Conservation (phyloP, 2,797 vertebrate genomes). For the Gambelia wislizenii region DNA sequence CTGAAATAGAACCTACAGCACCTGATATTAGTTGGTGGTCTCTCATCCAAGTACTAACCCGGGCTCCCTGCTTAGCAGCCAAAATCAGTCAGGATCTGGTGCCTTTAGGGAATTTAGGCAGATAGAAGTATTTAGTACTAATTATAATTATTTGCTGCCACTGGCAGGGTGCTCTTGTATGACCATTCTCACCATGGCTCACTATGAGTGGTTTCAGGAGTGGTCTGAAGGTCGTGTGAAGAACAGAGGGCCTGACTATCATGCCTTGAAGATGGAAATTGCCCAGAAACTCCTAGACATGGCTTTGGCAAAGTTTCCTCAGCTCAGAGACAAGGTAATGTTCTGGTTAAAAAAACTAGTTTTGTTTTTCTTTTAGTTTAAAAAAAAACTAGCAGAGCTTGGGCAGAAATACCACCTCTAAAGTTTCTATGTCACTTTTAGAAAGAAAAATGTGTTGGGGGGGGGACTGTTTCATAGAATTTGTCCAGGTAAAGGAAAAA, state of each 20-base stretch:
- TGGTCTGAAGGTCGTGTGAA: constrained; percentile 83
- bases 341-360: too few relatives aligned
- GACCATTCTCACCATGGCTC: constrained; percentile 89
- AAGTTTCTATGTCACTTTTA: background rate
- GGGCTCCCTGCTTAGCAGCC: too few relatives aligned
- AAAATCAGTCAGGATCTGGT: too few relatives aligned
- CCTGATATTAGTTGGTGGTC: too few relatives aligned
- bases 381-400: too few relatives aligned
- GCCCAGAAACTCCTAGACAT: constrained; percentile 83
- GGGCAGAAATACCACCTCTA: background rate
- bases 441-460: background rate
- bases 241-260: constrained; percentile 84
- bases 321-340: constrained; percentile 86
- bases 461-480: background rate
- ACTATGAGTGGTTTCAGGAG: constrained; percentile 90
- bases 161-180: constrained; percentile 85
- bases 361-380: too few relatives aligned
- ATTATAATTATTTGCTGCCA: background rate
- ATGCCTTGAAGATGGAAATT: constrained; percentile 85
- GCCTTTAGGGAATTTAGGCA: too few relatives aligned
- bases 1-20: too few relatives aligned
- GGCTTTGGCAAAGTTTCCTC: constrained; percentile 85
- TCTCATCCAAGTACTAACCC: too few relatives aligned
- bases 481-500: background rate
- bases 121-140: background rate